These are phyloP conservation scores for Pseudonaja textilis DNA, from an alignment of 2,113 vertebrate species.

Conservation along the genomic window DNA sequence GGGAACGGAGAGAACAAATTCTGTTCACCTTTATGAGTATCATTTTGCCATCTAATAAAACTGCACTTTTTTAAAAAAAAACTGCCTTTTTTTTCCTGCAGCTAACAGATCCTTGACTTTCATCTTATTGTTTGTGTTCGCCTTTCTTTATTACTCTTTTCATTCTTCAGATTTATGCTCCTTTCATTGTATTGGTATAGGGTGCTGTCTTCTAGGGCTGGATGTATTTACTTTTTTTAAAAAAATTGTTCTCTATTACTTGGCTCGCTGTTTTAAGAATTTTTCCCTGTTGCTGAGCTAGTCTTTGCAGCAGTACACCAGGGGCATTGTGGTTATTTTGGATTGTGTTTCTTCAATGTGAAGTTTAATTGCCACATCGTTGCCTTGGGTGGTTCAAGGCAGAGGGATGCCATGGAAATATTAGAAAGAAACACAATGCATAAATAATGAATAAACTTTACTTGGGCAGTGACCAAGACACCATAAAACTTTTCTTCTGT, in stretches of 20 bases:
- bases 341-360: background rate
- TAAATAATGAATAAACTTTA: background rate
- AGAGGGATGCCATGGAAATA: background rate
- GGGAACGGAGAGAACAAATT: background rate
- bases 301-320: background rate
- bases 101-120: background rate
- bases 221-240: background rate
- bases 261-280: background rate
- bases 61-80: background rate
- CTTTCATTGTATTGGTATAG: background rate
- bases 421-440: background rate
- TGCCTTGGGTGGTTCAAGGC: background rate
- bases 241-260: background rate
- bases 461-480: background rate
- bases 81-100: background rate
- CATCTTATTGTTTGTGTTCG: background rate
- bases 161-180: background rate
- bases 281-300: background rate
- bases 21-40: background rate
- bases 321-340: background rate
- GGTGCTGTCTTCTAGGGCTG: background rate
- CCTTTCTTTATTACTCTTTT: background rate
- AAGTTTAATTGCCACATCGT: background rate
- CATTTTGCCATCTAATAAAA: background rate
- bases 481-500: background rate